Evolutionary conservation across 2,797 vertebrate species (phyloP).

Genomic region (Sitta carolinensis): DNA sequence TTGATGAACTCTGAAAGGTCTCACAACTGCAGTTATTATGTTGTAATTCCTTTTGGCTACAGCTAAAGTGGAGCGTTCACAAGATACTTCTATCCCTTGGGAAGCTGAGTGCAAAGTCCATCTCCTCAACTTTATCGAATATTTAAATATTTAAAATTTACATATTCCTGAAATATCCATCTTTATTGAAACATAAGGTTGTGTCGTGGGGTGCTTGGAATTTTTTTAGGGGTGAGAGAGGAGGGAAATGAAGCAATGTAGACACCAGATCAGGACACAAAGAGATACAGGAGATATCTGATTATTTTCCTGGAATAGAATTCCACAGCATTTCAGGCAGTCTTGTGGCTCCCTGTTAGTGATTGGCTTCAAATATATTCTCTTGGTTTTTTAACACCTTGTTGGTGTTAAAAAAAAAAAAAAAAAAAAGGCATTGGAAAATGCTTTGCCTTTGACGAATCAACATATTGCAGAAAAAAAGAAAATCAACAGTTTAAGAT

Average conservation of each 20-base stretch:
- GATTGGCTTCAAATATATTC: not conserved
- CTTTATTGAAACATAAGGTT: not conserved
- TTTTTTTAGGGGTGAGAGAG: not conserved
- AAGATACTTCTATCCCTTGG: not conserved
- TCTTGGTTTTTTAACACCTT: not conserved
- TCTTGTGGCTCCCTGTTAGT: not conserved
- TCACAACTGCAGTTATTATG: not conserved
- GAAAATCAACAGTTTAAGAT: not conserved
- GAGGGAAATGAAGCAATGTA: not conserved
- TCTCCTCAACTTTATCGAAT: not conserved
- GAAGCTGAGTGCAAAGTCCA: not conserved
- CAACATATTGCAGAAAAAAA: not conserved
- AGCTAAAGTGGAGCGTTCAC: not conserved
- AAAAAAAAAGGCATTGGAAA: not conserved
- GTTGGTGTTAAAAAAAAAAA: not conserved
- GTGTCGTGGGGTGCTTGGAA: not conserved
- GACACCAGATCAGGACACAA: not conserved
- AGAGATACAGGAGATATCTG: not conserved
- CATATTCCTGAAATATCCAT: not conserved
- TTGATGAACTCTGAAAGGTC: conserved; percentile 39
- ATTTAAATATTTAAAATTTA: not conserved
- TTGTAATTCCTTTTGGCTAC: not conserved
- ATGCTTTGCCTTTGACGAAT: not conserved
- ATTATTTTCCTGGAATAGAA: not conserved
- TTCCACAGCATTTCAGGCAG: not conserved